Conservation (phyloP, 2,113 vertebrate species). For the Oncorhynchus tshawytscha region DNA sequence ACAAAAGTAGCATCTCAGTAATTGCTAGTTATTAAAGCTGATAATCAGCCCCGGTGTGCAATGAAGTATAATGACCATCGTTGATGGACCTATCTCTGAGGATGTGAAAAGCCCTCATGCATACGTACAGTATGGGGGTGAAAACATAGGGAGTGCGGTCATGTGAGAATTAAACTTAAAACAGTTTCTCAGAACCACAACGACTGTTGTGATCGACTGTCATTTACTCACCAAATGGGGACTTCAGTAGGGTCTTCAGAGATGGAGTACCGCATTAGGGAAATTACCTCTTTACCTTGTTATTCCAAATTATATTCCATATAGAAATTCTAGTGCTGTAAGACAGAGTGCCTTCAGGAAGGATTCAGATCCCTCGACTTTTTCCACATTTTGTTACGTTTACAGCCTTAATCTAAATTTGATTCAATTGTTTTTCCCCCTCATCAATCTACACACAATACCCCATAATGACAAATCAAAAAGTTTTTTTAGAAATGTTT, state of each 20-base stretch:
- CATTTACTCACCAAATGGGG: background rate
- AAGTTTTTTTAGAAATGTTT: no score
- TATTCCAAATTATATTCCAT: background rate
- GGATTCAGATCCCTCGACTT: no score
- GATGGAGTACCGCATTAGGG: slow-evolving; percentile 2
- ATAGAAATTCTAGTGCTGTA: no score
- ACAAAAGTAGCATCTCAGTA: slow-evolving; percentile 39
- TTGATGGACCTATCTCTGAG: slow-evolving; percentile 34
- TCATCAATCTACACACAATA: no score
- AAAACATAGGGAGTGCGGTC: slow-evolving; percentile 13
- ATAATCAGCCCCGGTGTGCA: slow-evolving; percentile 44
- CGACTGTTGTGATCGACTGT: slow-evolving; percentile 13
- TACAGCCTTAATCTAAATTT: no score
- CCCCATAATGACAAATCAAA: no score
- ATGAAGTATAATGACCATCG: slow-evolving; percentile 50
- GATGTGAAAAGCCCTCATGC: slow-evolving; percentile 27
- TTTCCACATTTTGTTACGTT: no score
- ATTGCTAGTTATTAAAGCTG: slow-evolving; percentile 53
- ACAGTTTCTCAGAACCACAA: background rate
- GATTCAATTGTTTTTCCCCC: no score
- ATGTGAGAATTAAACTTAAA: slow-evolving; percentile 5
- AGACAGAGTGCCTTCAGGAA: no score
- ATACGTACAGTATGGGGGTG: slow-evolving; percentile 2
- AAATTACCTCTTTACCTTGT: background rate
- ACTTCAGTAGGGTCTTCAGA: slow-evolving; percentile 2